Base-by-base conservation (phyloP, 2,888 invertebrate genomes). In the Pycnomerus fuliginosus region DNA sequence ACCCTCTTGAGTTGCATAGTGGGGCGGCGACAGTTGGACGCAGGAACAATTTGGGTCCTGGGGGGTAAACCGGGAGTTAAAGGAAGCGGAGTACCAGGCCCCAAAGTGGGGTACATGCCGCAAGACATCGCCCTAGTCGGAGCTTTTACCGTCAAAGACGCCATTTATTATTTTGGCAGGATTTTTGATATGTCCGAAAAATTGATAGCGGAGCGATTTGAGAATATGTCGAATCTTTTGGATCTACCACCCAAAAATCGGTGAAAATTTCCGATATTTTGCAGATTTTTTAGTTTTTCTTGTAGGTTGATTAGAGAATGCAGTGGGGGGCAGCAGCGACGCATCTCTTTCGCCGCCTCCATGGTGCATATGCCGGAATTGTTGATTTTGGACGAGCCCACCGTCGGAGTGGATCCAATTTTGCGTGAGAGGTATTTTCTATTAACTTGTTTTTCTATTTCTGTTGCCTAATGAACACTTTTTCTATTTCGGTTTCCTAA, bases 1-100 rank as follows among this genome's bases (percentile, higher is more conserved):
- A 93, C 93, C 0, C 74, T 94, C 3, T 77, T 94, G 1, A 84
- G 89, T 46, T 90, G 90, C 69, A 87, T 92, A 46, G 87, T 94
- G 2, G 93, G 93, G 1, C 76, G 90, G 55, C 76, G 90, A 56
- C 76, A 84, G 52, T 75, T 91, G 43, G 87, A 91, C 69, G 79
- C 83, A 1, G 93, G 93, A 2, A 85, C 87, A 68, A 83, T 93
- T 48, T 85, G 86, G 82, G 90, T 92, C 3, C 78, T 93, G 17
- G 93, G 91, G 5, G 86, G 88, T 5, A 80, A 77, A 45, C 93
- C 93, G 0, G 92, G 92, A 0, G 83, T 87, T 1, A 79, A 79
- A 33, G 90, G 88, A 1, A 89, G 89, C 56, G 89, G 89, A 2
- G 88, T 93, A 0, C 93, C 93, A 0, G 93, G 93, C 2, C 87